Base-by-base conservation (phyloP, 2,888 invertebrate species). In the Deroplatys truncata region DNA sequence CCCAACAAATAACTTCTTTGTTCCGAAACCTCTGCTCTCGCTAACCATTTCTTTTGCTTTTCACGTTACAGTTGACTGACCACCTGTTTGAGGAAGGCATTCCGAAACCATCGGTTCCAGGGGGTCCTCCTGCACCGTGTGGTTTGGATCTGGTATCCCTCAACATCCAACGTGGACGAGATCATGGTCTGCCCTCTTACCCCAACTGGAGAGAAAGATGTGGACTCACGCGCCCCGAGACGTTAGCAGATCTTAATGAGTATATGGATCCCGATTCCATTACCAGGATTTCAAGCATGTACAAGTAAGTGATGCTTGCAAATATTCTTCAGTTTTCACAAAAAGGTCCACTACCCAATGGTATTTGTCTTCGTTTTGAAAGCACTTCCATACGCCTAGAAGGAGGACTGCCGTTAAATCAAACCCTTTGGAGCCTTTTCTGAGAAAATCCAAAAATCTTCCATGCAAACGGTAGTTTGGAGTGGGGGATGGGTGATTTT, bases 101-200 rank as follows among this genome's bases (percentile, higher is more conserved):
- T 94, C 94, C 91, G 88, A 91, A 8, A 91, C 92, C 2, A 10
- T 90, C 91, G 16, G 88, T 89, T 84, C 88, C 86, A 72, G 92
- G 91, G 49, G 91, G 90, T 49, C 90, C 90, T 88, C 88, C 1
- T 0, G 93, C 94, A 0, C 94, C 95, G 0, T 97, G 96, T 91
- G 98, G 98, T 0, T 94, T 98, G 89, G 98, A 98, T 94, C 94
- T 98, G 92, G 97, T 98, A 0, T 97, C 98, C 0, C 94, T 98
- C 91, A 98, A 98, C 93, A 97, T 98, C 92, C 98, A 98, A 93
- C 95, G 98, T 82, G 98, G 98, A 0, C 94, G 98, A 1, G 98
- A 98, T 94, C 98, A 98, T 93, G 98, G 98, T 0, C 94, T 98
- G 89, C 97, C 97, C 0, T 94, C 96, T 0, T 98, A 98, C 93